These are phyloP conservation scores for Eriosoma lanigerum DNA, from an alignment of 1,140 invertebrate genomes.

Conservation along the genomic window DNA sequence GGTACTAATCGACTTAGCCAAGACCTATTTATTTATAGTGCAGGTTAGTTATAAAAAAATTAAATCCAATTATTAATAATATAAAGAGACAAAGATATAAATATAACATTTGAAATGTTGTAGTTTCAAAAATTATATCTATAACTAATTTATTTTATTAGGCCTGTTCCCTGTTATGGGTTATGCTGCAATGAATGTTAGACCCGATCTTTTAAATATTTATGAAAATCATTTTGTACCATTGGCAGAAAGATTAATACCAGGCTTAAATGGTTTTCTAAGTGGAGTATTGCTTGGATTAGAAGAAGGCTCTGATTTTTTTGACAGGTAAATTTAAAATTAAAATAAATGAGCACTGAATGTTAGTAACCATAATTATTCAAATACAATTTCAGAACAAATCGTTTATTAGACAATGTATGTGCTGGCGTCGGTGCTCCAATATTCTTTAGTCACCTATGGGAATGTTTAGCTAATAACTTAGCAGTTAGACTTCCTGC, in stretches of 20 bases:
- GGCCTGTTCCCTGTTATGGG: conserved; percentile 88
- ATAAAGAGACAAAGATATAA: not conserved
- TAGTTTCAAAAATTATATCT: conserved; percentile 30
- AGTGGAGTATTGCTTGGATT: conserved; percentile 82
- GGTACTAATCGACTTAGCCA: conserved; percentile 78
- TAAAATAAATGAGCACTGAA: not conserved
- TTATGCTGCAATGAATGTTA: conserved; percentile 88
- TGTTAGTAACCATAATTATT: too few species aligned
- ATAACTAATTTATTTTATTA: conserved; percentile 55
- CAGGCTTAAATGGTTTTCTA: conserved; percentile 84
- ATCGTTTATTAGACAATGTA: conserved; percentile 75
- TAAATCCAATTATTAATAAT: not conserved
- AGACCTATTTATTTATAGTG: conserved; percentile 85
- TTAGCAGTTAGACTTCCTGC: conserved; percentile 82
- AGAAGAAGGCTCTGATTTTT: conserved; percentile 90
- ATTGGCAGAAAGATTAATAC: conserved; percentile 75
- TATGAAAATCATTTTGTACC: conserved; percentile 93
- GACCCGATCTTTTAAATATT: conserved; percentile 78
- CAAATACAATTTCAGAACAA: conserved; percentile 64
- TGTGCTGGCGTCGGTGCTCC: conserved; percentile 76
- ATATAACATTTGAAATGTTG: too few species aligned
- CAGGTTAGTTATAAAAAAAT: conserved; percentile 61
- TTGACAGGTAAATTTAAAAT: conserved; percentile 67
- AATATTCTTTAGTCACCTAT: conserved; percentile 86
- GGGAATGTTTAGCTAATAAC: conserved; percentile 84